Base-by-base conservation (phyloP, 2,888 invertebrate species). In the Macaria notata region DNA sequence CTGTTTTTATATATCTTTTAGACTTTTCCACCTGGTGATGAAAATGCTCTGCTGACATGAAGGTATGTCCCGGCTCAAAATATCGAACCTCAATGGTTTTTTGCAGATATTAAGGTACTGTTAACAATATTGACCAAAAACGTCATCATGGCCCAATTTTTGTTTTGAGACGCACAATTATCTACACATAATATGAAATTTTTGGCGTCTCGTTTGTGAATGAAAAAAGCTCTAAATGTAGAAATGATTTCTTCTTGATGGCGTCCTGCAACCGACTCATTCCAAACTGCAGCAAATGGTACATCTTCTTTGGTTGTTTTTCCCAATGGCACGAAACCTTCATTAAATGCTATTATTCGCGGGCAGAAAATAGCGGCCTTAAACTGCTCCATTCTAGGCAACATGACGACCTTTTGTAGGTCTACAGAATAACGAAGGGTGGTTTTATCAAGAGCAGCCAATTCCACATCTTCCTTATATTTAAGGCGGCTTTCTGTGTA, bases 331-430 rank as follows among this genome's bases (percentile, higher is more conserved):
- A 64, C 62, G 45, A 65, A 66, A 52, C 62, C 63, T 62, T 66
- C 62, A 42, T 67, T 66, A 42, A 60, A 69, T 9, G 57, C 60
- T 45, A 67, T 60, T 29, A 69, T 54, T 38, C 66, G 31, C 8
- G 58, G 63, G 44, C 55, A 61, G 54, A 67, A 69, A 30, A 66
- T 63, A 31, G 56, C 58, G 9, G 53, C 36, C 54, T 66, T 66
- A 44, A 59, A 66, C 52, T 52, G 39, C 9, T 68, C 62, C 42
- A 65, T 57, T 48, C 65, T 41, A 9, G 66, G 66, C 41, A 66
- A 43, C 63, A 68, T 63, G 43, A 65, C 53, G 9, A 68, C 66
- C 59, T 66, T 68, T 58, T 68, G 58, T 50, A 60, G 54, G 46
- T 66, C 65, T 49, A 49, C 56, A 6, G 59, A 50, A 53, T 54